These are phyloP conservation scores for Drosophila testacea DNA, from an alignment of 2,888 invertebrate genomes.

Conservation along the genomic window DNA sequence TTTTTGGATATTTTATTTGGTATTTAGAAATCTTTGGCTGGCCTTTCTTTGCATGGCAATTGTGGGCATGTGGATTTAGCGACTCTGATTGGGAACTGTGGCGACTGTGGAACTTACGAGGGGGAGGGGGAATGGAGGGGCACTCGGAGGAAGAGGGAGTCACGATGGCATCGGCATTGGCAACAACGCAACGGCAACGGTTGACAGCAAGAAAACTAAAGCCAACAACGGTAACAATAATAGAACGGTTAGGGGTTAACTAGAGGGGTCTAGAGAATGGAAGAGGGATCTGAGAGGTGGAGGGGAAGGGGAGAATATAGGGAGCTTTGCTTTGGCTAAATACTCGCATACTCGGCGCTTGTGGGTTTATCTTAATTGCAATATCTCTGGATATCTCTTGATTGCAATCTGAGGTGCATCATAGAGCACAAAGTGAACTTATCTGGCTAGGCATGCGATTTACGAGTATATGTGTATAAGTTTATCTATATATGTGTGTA, in stretches of 20 bases:
- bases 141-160: slow-evolving; percentile 31
- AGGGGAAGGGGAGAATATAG: background rate
- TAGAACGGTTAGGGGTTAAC: slow-evolving; percentile 54
- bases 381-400: slow-evolving; percentile 73
- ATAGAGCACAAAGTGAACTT: slow-evolving; percentile 73
- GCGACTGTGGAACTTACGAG: background rate
- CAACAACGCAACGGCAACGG: slow-evolving; percentile 37
- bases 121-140: background rate
- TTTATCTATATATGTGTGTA: slow-evolving; percentile 11
- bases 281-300: background rate
- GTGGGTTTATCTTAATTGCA: slow-evolving; percentile 77
- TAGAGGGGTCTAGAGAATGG: slow-evolving; percentile 5
- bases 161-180: slow-evolving; percentile 49
- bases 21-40: slow-evolving; percentile 37
- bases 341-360: slow-evolving; percentile 49
- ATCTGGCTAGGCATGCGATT: slow-evolving; percentile 63
- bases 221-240: slow-evolving; percentile 34
- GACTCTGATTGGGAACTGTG: slow-evolving; percentile 2
- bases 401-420: slow-evolving; percentile 74
- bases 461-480: slow-evolving; percentile 19
- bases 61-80: slow-evolving; percentile 23
- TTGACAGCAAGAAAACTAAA: slow-evolving; percentile 36
- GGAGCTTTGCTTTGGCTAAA: slow-evolving; percentile 42
- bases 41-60: slow-evolving; percentile 43
- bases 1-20: slow-evolving; percentile 30